Evolutionary conservation across 2,888 invertebrate genomes (phyloP).

Genomic region (Theretra japonica): DNA sequence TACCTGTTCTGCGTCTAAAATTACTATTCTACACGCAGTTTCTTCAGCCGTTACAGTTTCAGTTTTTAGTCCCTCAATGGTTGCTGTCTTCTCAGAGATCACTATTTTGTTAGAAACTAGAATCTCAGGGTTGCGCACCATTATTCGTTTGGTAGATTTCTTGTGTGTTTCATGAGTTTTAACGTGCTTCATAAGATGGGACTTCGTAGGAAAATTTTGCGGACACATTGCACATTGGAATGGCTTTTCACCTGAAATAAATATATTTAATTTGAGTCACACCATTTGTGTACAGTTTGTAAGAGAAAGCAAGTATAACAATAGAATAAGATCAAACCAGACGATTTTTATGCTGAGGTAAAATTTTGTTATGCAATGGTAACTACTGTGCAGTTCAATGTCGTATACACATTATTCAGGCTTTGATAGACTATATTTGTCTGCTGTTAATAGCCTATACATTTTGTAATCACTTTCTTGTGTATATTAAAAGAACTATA

Average conservation of each 20-base stretch:
- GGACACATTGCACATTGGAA: conserved; percentile 69
- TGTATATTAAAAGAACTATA: background rate
- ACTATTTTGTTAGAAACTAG: conserved; percentile 11
- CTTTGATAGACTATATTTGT: conserved; percentile 16
- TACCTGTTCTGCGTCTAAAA: conserved; percentile 48
- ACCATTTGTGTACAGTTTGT: too few relatives aligned
- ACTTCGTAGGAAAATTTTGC: conserved; percentile 64
- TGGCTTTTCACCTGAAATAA: conserved; percentile 70
- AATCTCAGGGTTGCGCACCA: conserved; percentile 35
- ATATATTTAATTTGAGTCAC: background rate
- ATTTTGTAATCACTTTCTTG: conserved; percentile 23
- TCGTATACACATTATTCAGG: conserved; percentile 29
- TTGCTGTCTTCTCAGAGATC: conserved; percentile 7
- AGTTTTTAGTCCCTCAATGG: conserved; percentile 1
- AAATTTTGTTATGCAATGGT: too few relatives aligned
- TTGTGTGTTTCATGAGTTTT: conserved; percentile 58
- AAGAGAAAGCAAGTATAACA: too few relatives aligned
- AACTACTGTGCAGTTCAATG: too few relatives aligned
- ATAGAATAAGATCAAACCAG: too few relatives aligned
- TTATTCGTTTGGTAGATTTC: conserved; percentile 45
- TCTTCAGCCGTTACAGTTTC: conserved; percentile 30
- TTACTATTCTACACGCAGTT: conserved; percentile 37
- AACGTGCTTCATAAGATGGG: conserved; percentile 65
- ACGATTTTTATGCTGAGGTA: too few relatives aligned
- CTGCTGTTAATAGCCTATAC: conserved; percentile 11